Base-by-base conservation (phyloP, 53 echinoderm and acorn worm genomes). In the Antedon mediterranea region DNA sequence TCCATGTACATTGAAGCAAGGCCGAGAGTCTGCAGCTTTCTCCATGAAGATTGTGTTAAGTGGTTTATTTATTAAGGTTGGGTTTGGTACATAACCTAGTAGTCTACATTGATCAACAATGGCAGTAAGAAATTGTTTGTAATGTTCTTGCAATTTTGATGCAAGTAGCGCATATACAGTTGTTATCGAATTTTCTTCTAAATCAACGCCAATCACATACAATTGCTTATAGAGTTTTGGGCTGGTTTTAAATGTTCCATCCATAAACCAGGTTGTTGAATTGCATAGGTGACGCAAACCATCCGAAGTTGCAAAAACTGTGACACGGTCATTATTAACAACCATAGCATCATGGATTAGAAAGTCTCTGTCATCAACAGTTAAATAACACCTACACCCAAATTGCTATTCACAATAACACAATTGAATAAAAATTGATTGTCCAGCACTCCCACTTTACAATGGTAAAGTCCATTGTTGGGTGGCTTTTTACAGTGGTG, bases 231-330 rank as follows among this genome's bases (percentile, higher is more conserved):
- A n/a, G n/a, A 30, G 72, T 3, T 26, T 71, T 32, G 71, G 79
- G 18, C 33, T 72, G 0, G 32, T 71, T 9, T 28, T 28, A n/a
- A 79, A 79, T 2, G 79, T 79, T 4, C 79, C 79, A 79, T 79
- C 79, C 79, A 79, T 72, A 72, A 31, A 79, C 31, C 71, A 28
- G 3, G 31, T 31, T 3, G 31, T 28, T 4, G 33, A 32, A 30
- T 30, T 72, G 31, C 71, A 79, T 3, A 79, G 71, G 9, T 31
- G 72, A 0, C 20, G 31, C 31, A 79, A 72, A 26, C 72, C 79
- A 31, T 29, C 72, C 20, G 32, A 31, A 4, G 79, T 57, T 11
- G 57, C 57, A 57, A 57, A 23, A 15, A 57, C 57, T 18, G 57
- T 23, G 1, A 57, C 4, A 11, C 37, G 37, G 11, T 37, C 37